Conservation (phyloP, 2,797 vertebrate species). For the Notamacropus eugenii region DNA sequence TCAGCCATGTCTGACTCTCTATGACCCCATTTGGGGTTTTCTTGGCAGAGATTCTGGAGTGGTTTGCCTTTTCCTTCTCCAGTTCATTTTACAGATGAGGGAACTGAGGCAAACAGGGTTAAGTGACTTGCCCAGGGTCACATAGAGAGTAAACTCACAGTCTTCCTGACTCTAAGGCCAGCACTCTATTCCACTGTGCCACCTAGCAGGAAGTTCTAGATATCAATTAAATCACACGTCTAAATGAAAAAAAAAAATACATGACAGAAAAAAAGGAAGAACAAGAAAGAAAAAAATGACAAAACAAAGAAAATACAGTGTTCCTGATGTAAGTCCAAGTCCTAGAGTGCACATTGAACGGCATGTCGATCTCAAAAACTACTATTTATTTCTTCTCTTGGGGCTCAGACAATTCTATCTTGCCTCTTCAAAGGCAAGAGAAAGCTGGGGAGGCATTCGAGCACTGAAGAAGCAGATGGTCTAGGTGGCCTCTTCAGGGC, state of each 20-base stretch:
- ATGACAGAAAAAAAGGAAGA: not conserved
- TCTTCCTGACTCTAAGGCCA: too few relatives aligned
- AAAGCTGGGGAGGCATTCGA: slow-evolving; percentile 10
- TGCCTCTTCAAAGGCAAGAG: slow-evolving; percentile 50
- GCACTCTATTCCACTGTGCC: too few relatives aligned
- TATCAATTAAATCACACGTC: not conserved
- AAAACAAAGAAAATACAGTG: not conserved
- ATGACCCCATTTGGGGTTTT: too few relatives aligned
- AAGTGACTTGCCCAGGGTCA: too few relatives aligned
- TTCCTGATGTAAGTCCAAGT: not conserved
- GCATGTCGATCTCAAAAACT: slow-evolving; percentile 62
- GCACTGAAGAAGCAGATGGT: not conserved
- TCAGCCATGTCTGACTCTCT: too few relatives aligned
- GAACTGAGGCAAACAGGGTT: too few relatives aligned
- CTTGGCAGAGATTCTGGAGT: too few relatives aligned
- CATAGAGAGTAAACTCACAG: too few relatives aligned
- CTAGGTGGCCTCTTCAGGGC: slow-evolving; percentile 25
- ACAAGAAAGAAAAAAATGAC: not conserved
- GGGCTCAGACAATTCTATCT: slow-evolving; percentile 51
- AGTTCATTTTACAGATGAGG: too few relatives aligned
- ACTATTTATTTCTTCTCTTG: slow-evolving; percentile 61
- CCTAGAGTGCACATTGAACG: not conserved
- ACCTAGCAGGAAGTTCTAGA: too few relatives aligned
- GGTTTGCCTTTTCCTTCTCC: too few relatives aligned
- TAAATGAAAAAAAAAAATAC: not conserved